Conservation (phyloP, 2,113 vertebrate species). For the Bos taurus region ARS-UCD2.0 NC_037340.1:8590501-8591000, state of each 20-base stretch:
- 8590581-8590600: neutral
- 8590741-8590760: neutral
- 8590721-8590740: neutral
- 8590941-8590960: neutral
- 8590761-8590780: neutral
- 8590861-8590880: neutral
- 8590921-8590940: neutral
- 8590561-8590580: neutral
- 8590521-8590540: neutral
- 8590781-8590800: neutral
- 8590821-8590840: neutral
- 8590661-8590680: neutral
- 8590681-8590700: neutral
- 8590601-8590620: neutral
- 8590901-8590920: neutral
- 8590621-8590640: neutral
- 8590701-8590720: neutral
- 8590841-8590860: neutral
- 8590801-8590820: neutral
- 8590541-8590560: neutral
- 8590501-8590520: neutral
- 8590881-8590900: neutral
- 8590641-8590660: neutral
- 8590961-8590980: neutral
- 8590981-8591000: neutral